A percentile compares a stretch with the other conserved stretches of the same genome.
Evolutionary conservation across 2,113 vertebrate genomes (phyloP).

Genomic region (Cynopterus brachyotis): DNA sequence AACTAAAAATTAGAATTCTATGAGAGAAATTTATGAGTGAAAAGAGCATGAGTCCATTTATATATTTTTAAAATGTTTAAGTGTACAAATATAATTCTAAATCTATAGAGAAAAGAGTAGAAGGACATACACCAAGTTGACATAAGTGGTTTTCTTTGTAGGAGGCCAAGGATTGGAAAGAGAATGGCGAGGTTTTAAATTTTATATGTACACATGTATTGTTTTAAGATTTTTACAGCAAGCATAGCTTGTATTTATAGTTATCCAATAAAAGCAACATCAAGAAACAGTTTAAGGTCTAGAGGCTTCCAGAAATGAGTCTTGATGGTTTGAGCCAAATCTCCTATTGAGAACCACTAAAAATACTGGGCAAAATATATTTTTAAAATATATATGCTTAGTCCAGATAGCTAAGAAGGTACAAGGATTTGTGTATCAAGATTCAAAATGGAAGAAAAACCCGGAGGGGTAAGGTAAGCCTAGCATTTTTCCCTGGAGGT

Average conservation of each 20-base stretch:
- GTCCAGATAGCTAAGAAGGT: background rate
- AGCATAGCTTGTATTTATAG: background rate
- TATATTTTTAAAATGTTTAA: background rate
- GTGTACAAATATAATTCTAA: background rate
- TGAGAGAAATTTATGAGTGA: background rate
- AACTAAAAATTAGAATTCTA: background rate
- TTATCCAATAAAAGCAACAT: background rate
- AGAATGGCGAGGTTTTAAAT: background rate
- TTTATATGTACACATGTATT: background rate
- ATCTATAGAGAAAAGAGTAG: background rate
- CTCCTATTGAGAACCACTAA: background rate
- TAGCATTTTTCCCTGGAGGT: background rate
- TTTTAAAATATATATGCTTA: background rate
- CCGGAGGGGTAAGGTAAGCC: background rate
- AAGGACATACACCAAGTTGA: background rate
- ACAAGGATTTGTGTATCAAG: background rate
- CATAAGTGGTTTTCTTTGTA: background rate
- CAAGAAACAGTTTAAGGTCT: background rate
- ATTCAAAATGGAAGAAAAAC: background rate
- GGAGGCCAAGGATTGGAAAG: background rate
- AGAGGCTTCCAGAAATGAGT: background rate
- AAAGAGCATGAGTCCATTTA: background rate
- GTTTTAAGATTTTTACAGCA: background rate
- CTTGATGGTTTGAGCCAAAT: background rate
- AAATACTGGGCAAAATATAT: background rate